Evolutionary conservation across 2,888 invertebrate genomes (phyloP).

Genomic region (Xanthostigma xanthostigma): DNA sequence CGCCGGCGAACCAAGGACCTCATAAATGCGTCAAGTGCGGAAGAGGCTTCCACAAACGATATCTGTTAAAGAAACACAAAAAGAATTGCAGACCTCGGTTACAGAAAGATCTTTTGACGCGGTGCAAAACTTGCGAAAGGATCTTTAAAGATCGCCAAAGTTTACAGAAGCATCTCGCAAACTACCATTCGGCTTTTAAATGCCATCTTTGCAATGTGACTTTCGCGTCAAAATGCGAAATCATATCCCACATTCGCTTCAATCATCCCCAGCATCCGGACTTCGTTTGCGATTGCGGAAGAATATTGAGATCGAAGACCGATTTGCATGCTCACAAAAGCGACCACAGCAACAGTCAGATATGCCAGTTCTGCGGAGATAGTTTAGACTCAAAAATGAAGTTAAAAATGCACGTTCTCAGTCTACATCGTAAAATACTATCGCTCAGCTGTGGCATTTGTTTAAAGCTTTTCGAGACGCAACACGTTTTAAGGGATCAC

Average conservation of each 20-base stretch:
- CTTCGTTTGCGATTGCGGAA: constrained; percentile 35
- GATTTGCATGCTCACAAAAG: constrained; percentile 34
- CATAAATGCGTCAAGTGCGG: constrained; percentile 38
- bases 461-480: constrained; percentile 36
- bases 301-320: constrained; percentile 34
- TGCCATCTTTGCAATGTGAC: constrained; percentile 37
- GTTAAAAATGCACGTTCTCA: constrained; percentile 40
- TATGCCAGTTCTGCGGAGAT: constrained; percentile 43
- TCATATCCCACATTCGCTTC: constrained; percentile 39
- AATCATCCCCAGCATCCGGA: constrained; percentile 37
- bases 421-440: constrained; percentile 37
- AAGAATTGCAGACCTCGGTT: constrained; percentile 34
- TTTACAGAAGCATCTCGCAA: constrained; percentile 35
- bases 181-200: constrained; percentile 36
- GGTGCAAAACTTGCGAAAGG: constrained; percentile 39
- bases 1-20: constrained; percentile 29
- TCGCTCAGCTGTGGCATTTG: constrained; percentile 41
- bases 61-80: constrained; percentile 38
- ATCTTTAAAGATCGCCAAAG: constrained; percentile 39
- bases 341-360: constrained; percentile 36
- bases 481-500: constrained; percentile 37
- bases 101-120: constrained; percentile 36
- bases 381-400: constrained; percentile 38
- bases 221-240: constrained; percentile 37
- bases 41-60: constrained; percentile 38